These are phyloP conservation scores for Axis porcinus DNA, from an alignment of 2,113 vertebrate genomes.

Conservation along the genomic window DNA sequence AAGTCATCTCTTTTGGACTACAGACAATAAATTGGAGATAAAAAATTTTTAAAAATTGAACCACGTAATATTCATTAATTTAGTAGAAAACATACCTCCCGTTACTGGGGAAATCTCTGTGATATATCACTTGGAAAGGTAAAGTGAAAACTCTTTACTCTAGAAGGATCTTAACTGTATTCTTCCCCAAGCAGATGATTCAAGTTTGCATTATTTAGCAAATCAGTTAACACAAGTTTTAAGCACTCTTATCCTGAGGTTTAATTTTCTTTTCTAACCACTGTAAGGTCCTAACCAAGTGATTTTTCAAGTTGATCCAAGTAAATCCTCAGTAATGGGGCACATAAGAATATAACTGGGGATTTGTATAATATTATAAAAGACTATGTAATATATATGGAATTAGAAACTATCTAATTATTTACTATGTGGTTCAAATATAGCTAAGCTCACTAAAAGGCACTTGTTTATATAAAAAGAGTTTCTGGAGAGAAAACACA, in stretches of 20 bases:
- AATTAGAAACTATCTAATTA: neutral
- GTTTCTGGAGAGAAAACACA: neutral
- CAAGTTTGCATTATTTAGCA: neutral
- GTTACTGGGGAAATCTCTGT: neutral
- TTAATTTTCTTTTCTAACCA: neutral
- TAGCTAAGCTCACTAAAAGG: neutral
- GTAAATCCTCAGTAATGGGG: neutral
- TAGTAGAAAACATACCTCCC: neutral
- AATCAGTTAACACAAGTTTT: conserved; percentile 1
- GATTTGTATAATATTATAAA: neutral
- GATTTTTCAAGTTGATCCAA: neutral
- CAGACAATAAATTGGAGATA: neutral
- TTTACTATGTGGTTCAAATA: neutral
- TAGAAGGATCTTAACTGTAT: neutral
- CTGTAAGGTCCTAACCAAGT: neutral
- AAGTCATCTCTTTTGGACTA: neutral
- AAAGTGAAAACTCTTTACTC: neutral
- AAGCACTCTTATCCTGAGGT: neutral
- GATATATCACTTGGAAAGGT: neutral
- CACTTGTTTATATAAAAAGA: neutral
- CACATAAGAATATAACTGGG: neutral
- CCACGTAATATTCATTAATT: neutral
- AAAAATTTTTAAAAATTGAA: neutral
- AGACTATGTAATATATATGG: neutral
- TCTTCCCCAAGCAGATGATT: neutral